These are phyloP conservation scores for Rhogogaster chlorosoma DNA, from an alignment of 2,888 invertebrate species.

Conservation along the genomic window DNA sequence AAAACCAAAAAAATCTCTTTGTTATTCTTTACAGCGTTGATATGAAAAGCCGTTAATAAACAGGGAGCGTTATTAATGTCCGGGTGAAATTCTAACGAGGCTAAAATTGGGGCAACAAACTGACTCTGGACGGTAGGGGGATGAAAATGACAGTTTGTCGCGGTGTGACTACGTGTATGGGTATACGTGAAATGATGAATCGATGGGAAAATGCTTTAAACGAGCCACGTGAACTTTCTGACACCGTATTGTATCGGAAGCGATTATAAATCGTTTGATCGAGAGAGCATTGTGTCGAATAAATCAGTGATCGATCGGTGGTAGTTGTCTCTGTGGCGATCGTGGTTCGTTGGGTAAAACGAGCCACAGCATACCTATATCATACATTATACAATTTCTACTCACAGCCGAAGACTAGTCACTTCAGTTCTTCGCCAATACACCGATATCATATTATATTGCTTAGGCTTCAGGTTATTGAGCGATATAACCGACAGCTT, in stretches of 20 bases:
- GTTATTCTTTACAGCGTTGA: conserved; percentile 3
- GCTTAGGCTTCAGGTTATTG: not conserved
- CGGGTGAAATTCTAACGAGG: conserved; percentile 26
- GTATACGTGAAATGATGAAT: conserved; percentile 47
- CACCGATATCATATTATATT: not conserved
- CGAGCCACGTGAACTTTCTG: conserved; percentile 49
- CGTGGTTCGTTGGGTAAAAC: conserved; percentile 1
- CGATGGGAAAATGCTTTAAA: conserved; percentile 48
- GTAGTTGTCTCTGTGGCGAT: not conserved
- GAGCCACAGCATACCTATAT: not conserved
- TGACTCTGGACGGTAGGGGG: conserved; percentile 21
- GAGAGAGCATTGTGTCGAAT: conserved; percentile 42
- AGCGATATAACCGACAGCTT: not conserved
- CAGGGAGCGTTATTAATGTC: conserved; percentile 20
- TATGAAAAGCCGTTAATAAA: conserved; percentile 25
- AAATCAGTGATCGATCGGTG: conserved; percentile 51
- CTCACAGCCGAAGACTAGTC: not conserved
- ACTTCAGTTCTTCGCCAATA: conserved; percentile 10
- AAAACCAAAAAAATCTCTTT: not conserved
- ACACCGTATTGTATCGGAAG: conserved; percentile 43
- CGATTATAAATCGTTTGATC: conserved; percentile 53
- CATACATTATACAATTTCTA: not conserved
- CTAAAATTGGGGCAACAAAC: conserved; percentile 32
- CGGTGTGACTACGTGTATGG: not conserved
- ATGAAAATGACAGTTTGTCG: conserved; percentile 24